Conservation (phyloP, 2,888 invertebrate species). For the Antheraea assamensis region DNA sequence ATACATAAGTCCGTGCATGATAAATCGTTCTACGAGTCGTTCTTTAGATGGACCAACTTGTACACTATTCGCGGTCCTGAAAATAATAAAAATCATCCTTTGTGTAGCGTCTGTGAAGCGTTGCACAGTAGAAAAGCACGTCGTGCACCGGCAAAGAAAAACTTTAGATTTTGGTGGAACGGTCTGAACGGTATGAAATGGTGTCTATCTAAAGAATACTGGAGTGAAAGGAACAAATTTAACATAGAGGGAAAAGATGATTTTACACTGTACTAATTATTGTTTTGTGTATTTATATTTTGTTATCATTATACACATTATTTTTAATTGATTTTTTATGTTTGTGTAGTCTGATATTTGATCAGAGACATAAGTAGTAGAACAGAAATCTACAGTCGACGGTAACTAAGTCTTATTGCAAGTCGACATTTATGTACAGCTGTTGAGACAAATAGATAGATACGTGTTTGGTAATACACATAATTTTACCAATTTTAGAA, state of each 20-base stretch:
- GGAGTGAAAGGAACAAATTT: constrained; percentile 40
- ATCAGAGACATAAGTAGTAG: too few species aligned
- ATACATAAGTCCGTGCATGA: constrained; percentile 46
- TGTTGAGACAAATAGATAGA: too few species aligned
- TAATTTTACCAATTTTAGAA: too few species aligned
- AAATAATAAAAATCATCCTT: constrained; percentile 37
- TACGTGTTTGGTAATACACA: too few species aligned
- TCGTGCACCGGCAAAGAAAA: constrained; percentile 34
- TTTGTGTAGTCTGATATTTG: too few species aligned
- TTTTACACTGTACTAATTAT: constrained; percentile 33
- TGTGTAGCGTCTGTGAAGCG: constrained; percentile 54
- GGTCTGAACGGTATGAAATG: constrained; percentile 48
- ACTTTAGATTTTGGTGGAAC: constrained; percentile 62
- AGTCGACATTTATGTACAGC: too few species aligned
- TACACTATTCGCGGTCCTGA: constrained; percentile 43
- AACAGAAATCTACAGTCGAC: too few species aligned
- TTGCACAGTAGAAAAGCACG: constrained; percentile 37
- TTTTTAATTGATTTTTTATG: too few species aligned
- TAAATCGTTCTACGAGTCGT: constrained; percentile 42
- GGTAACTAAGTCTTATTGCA: too few species aligned
- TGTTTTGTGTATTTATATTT: constrained; percentile 11
- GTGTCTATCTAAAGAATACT: constrained; percentile 46
- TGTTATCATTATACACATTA: too few species aligned
- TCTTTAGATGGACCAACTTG: constrained; percentile 59
- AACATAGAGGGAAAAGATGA: constrained; percentile 36